These are phyloP conservation scores for Chelonus formosanus DNA, from an alignment of 2,888 invertebrate species.

Conservation along the genomic window DNA sequence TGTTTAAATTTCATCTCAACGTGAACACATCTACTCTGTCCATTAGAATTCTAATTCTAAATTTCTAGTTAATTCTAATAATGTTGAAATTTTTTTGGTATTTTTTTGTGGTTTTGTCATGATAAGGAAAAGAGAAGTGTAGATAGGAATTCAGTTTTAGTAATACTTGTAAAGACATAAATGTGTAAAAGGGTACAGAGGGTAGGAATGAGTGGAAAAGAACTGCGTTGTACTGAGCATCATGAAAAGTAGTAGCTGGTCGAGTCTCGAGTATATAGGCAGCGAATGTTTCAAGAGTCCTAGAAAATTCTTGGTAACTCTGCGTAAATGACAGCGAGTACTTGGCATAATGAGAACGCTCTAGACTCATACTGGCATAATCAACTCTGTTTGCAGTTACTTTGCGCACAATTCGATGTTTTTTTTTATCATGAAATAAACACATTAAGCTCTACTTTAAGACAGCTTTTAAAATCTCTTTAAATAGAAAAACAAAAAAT, in stretches of 20 bases:
- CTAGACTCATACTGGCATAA: constrained; percentile 41
- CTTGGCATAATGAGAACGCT: constrained; percentile 51
- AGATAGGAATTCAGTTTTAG: constrained; percentile 16
- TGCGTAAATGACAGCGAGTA: constrained; percentile 52
- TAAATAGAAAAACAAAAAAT: too few species aligned
- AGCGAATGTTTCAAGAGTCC: constrained; percentile 44
- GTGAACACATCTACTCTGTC: too few species aligned
- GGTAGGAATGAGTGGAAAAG: constrained; percentile 12
- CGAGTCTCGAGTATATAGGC: constrained; percentile 42
- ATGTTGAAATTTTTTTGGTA: too few species aligned
- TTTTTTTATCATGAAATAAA: not conserved
- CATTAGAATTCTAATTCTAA: too few species aligned
- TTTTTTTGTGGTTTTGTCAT: not conserved
- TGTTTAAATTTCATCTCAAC: too few species aligned
- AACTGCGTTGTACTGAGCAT: constrained; percentile 22
- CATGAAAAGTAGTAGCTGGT: constrained; percentile 38
- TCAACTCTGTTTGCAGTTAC: constrained; percentile 36
- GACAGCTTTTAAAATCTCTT: too few species aligned
- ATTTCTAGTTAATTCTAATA: too few species aligned
- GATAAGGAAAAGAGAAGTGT: constrained; percentile 8
- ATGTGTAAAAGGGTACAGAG: constrained; percentile 24
- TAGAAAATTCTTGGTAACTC: constrained; percentile 52
- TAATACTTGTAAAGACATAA: constrained; percentile 26
- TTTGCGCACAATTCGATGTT: constrained; percentile 12
- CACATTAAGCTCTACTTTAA: too few species aligned